Evolutionary conservation across 2,888 invertebrate species (phyloP).

Genomic region (Parochlus steinenii): DNA sequence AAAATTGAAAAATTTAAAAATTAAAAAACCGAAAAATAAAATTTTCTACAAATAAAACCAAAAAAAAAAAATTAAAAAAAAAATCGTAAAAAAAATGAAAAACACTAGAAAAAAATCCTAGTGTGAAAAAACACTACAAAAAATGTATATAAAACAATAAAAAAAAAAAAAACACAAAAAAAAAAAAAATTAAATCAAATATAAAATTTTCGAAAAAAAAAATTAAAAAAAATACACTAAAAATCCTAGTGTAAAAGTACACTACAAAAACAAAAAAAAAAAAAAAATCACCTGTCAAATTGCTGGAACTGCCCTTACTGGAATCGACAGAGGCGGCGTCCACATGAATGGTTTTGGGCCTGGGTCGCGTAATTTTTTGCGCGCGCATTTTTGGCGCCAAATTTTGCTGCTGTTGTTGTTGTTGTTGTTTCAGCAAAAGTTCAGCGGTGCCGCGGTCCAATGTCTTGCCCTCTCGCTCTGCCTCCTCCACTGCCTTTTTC

Average conservation of each 20-base stretch:
- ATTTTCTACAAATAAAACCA: conserved; percentile 16
- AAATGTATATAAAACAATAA: conserved; percentile 14
- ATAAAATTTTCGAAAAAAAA: conserved; percentile 12
- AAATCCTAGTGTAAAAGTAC: background rate
- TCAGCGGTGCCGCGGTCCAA: conserved; percentile 45
- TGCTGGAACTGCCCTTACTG: conserved; percentile 65
- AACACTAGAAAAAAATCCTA: conserved; percentile 13
- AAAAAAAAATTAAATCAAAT: conserved; percentile 13
- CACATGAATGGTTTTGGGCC: conserved; percentile 83
- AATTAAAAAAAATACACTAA: conserved; percentile 1
- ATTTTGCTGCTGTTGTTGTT: conserved; percentile 19
- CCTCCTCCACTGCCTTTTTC: conserved; percentile 85
- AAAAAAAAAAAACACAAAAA: conserved; percentile 15
- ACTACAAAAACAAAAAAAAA: background rate
- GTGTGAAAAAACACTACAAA: conserved; percentile 8
- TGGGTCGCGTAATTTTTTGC: conserved; percentile 49
- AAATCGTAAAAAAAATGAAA: conserved; percentile 13
- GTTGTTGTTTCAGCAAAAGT: conserved; percentile 40
- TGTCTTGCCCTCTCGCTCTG: conserved; percentile 72
- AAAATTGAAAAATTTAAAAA: conserved; percentile 14
- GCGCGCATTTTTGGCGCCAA: conserved; percentile 44
- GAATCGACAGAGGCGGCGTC: conserved; percentile 64
- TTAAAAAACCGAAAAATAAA: conserved; percentile 13
- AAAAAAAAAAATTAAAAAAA: conserved; percentile 17
- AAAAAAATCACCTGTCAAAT: conserved; percentile 52